These are phyloP conservation scores for Molanna angustata DNA, from an alignment of 2,888 invertebrate genomes.

Conservation along the genomic window DNA sequence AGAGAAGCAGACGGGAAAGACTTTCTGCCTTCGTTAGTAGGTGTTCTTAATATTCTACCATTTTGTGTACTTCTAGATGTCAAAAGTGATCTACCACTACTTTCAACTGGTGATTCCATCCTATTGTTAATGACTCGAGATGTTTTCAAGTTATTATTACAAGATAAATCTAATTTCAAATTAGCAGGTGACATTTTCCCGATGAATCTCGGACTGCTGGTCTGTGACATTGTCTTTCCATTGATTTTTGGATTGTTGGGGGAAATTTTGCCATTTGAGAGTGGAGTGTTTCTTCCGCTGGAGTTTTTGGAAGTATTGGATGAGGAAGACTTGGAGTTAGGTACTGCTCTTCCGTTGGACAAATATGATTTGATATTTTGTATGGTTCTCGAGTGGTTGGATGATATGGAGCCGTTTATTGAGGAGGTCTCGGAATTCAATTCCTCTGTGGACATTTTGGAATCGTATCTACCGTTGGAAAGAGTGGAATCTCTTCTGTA, in stretches of 20 bases:
- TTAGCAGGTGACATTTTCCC: constrained; percentile 29
- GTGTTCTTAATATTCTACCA: constrained; percentile 21
- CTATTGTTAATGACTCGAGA: constrained; percentile 28
- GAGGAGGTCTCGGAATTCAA: constrained; percentile 23
- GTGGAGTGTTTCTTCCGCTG: constrained; percentile 26
- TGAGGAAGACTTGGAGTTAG: constrained; percentile 13
- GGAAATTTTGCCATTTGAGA: constrained; percentile 25
- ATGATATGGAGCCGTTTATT: constrained; percentile 37
- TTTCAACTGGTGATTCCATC: constrained; percentile 31
- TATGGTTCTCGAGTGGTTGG: constrained; percentile 7
- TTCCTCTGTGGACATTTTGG: constrained; percentile 7
- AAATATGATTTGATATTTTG: constrained; percentile 6
- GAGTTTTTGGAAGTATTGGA: constrained; percentile 19
- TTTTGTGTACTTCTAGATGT: constrained; percentile 5
- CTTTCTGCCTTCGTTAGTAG: constrained; percentile 23
- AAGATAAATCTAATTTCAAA: constrained; percentile 28
- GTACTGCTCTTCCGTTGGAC: constrained; percentile 2
- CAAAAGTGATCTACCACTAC: constrained; percentile 25
- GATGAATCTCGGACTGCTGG: constrained; percentile 5
- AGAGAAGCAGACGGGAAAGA: constrained; percentile 20
- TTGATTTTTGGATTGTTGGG: constrained; percentile 22
- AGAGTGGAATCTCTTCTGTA: background rate
- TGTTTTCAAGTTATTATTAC: constrained; percentile 18
- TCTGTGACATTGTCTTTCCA: constrained; percentile 12
- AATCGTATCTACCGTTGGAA: background rate